Conservation (phyloP, 2,888 invertebrate species). For the Magallana nippona region DNA sequence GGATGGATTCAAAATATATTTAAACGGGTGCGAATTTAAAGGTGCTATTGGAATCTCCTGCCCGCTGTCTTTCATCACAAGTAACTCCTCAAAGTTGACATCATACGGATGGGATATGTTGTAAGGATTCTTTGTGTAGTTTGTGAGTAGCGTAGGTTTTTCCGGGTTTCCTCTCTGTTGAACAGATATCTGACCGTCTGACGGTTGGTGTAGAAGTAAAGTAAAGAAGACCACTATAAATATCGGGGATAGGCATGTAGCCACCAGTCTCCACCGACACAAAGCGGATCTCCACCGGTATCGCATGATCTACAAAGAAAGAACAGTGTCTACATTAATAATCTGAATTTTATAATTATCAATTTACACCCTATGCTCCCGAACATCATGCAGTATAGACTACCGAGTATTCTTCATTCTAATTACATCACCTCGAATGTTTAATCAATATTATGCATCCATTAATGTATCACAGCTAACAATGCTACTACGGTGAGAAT, state of each 20-base stretch:
- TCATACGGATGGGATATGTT: conserved; percentile 20
- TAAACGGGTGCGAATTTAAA: conserved; percentile 2
- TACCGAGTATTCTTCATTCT: too few species aligned
- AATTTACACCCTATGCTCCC: too few species aligned
- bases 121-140: conserved; percentile 17
- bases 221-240: conserved; percentile 1
- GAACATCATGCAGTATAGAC: too few species aligned
- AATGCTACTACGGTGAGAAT: too few species aligned
- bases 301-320: neutral
- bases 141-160: neutral
- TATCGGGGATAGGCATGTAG: neutral
- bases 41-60: neutral
- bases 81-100: conserved; percentile 20
- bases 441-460: too few species aligned
- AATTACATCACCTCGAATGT: too few species aligned
- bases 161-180: neutral
- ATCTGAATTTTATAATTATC: too few species aligned
- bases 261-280: neutral
- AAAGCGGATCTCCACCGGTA: neutral
- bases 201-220: neutral
- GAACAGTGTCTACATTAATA: too few species aligned
- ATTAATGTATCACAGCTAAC: too few species aligned
- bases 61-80: conserved; percentile 15
- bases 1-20: conserved; percentile 17
- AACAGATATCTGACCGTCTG: neutral